Conservation (phyloP, 2,888 invertebrate species). For the Nemoura dubitans region DNA sequence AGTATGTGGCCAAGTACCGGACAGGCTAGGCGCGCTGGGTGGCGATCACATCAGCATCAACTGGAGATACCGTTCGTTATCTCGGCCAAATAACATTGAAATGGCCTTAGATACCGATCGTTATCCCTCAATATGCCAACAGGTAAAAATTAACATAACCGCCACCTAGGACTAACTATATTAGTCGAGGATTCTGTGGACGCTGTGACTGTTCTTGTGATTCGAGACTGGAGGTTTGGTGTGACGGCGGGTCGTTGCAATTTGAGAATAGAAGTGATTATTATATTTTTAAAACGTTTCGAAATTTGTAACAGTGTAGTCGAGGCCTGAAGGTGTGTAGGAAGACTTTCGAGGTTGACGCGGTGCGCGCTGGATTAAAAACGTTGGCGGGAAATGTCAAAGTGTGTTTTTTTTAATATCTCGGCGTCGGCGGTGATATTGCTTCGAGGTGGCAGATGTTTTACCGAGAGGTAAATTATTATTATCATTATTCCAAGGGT, state of each 20-base stretch:
- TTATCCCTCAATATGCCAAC: too few species aligned
- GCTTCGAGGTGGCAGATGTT: neutral
- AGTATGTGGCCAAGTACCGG: slow-evolving; percentile 46
- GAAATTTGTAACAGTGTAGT: neutral
- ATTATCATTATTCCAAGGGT: neutral
- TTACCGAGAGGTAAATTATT: neutral
- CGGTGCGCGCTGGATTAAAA: neutral
- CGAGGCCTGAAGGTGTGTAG: neutral
- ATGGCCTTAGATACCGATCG: too few species aligned
- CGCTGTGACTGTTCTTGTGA: neutral
- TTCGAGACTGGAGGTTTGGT: neutral
- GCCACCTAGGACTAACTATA: too few species aligned
- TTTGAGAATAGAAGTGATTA: neutral
- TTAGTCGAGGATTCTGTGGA: neutral
- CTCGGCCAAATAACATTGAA: too few species aligned
- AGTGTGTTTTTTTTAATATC: neutral
- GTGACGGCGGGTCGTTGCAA: neutral
- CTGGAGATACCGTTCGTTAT: too few species aligned
- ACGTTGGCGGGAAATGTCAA: neutral
- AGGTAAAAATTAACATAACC: too few species aligned
- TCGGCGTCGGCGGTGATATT: neutral
- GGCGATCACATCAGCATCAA: too few species aligned
- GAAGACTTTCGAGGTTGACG: neutral
- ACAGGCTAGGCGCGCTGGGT: slow-evolving; percentile 44
- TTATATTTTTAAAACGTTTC: neutral